These are phyloP conservation scores for Drosophila kikkawai DNA, from an alignment of 1,140 invertebrate species.

Conservation along the genomic window DNA sequence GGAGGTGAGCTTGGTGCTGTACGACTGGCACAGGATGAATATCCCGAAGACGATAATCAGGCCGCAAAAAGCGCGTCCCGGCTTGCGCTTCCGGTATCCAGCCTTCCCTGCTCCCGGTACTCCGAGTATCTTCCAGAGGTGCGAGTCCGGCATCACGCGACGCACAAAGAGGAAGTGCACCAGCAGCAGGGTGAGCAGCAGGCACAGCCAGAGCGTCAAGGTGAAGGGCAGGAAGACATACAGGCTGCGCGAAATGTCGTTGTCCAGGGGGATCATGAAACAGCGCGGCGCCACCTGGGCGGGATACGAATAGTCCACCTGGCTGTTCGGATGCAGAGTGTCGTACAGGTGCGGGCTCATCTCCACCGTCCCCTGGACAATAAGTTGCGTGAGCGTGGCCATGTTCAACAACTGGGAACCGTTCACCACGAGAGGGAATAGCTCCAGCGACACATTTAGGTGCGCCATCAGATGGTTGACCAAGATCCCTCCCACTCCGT, in stretches of 20 bases:
- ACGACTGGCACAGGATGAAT: slow-evolving; percentile 46
- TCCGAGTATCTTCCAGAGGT: slow-evolving; percentile 47
- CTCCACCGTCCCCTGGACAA: slow-evolving; percentile 31
- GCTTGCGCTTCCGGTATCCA: no score
- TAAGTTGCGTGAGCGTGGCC: slow-evolving; percentile 18
- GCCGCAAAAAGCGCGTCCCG: background rate
- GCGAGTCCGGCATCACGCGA: background rate
- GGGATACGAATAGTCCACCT: slow-evolving; percentile 68
- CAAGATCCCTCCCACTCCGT: slow-evolving; percentile 54
- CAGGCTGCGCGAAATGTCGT: slow-evolving; percentile 33
- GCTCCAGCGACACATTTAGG: slow-evolving; percentile 57
- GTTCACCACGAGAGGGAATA: slow-evolving; percentile 49
- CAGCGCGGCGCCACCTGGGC: slow-evolving; percentile 41
- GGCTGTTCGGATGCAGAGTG: slow-evolving; percentile 20
- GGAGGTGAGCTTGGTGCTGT: slow-evolving; percentile 56
- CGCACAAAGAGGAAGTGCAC: slow-evolving; percentile 4
- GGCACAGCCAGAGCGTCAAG: slow-evolving; percentile 33
- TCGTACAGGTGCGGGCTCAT: slow-evolving; percentile 64
- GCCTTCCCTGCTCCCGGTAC: slow-evolving; percentile 35
- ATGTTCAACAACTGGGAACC: slow-evolving; percentile 53
- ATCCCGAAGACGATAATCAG: slow-evolving; percentile 23
- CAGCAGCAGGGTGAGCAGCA: slow-evolving; percentile 11
- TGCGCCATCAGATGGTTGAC: slow-evolving; percentile 49
- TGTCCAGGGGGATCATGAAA: slow-evolving; percentile 58
- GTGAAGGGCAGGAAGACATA: slow-evolving; percentile 52